Base-by-base conservation (phyloP, 2,113 vertebrate species). In the Mustela lutreola region DNA sequence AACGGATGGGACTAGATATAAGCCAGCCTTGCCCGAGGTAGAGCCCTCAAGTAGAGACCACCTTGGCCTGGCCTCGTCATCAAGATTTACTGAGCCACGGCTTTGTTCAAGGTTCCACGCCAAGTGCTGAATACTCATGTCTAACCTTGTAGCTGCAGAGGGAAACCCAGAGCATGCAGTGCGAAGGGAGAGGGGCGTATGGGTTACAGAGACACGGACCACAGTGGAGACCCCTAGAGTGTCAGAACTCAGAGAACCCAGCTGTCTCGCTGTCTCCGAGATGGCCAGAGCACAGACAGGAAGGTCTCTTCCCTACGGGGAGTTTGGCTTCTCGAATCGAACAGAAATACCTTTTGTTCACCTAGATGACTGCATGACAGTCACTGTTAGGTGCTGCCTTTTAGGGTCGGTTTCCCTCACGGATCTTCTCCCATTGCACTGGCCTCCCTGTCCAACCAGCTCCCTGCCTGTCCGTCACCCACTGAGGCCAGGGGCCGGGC, bases 1-100 rank as follows among this genome's bases (percentile, higher is more conserved):
- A 85, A 73, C 1, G 0, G 9, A 56, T 5, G 28, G 33, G 67
- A 26, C 28, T n/a, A 36, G 53, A 39, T 33, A 5, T 1, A 14
- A 39, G 75, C 75, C 9, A 19, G 67, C 76, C 50, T 14, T 62
- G n/a, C 82, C 33, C 0, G 8, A 58, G 84, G 76, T 28, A n/a
- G 87, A 80, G 62, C 12, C 39, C 50, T 80, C 60, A 42, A 21
- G 79, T 31, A 89, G 60, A 63, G 83, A 62, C 28, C 42, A 42
- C n/a, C 11, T 4, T 18, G 80, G 75, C 42, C 67, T n/a, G 28
- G 24, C 7, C 2, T 56, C 63, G 33, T 94, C 71, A 62, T 96
- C 50, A 89, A 31, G 93, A 86, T 90, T 88, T 58, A 89, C 33
- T 1, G 39, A 95, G 89, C 16, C 62, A 16, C 11, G 7, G 93